Evolutionary conservation across 2,113 vertebrate genomes (phyloP), one percentile per base, ranked within the genome.

Genomic region (Trogon surrucura): DNA sequence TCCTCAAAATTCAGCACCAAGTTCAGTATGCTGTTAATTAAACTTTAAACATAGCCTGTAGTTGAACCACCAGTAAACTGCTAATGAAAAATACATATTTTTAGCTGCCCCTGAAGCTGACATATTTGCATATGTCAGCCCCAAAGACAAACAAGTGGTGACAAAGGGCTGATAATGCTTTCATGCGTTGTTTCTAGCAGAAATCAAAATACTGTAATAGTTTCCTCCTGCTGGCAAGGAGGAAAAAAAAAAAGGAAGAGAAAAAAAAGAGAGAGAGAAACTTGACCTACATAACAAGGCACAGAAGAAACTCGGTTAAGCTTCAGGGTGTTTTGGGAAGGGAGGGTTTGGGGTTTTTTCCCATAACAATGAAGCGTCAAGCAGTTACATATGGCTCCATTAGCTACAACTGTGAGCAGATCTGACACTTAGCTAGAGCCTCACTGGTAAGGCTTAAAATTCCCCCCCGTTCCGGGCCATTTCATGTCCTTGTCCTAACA

Each of bases 191-290:
- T 91, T 93, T 84, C 81, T 48, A 79, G 78, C 80, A 91, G 85
- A 95, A 97, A 97, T 92, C 89, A 97, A 89, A 97, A 90, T 85
- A 94, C 44, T 82, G 53, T 88, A 91, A 95, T 88, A 88, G 78
- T 60, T 96, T 94, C 88, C 90, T 93, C 85, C 93, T 81, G 88
- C 54, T 91, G 53, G 60, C 54, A 15, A 17, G 7, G 6, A 2
- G 7, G 16, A 27, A 34, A 44, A 41, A 44, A 41, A 57, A 15
- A 17, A 6, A 7, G 2, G 7, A 16, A 27, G 38, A 38, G 22
- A 44, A 16, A 7, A 36, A 50, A 32, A n/a, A 26, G 10, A 17
- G 3, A n/a, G 34, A 84, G 66, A 95, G 80, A 91, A 94, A 95
- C 84, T 87, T 94, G 91, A 96, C 94, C 94, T 95, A 95, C 92